Conservation (phyloP, 64 coral and sea anemone species). For the Catalaphyllia jardinei region DNA sequence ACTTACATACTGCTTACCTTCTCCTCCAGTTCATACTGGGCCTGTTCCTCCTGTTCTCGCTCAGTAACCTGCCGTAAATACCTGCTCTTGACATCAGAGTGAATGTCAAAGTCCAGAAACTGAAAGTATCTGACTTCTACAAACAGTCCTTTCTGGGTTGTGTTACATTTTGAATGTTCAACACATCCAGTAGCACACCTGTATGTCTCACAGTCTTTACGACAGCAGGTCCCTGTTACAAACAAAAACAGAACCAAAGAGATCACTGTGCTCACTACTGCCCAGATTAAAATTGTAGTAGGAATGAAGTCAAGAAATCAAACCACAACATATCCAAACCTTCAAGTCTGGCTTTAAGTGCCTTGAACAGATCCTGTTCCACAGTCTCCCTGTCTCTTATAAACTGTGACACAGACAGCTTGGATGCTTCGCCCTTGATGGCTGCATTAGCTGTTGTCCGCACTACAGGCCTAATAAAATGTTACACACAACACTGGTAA, state of each 20-base stretch:
- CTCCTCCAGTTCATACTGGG: conserved; percentile 59
- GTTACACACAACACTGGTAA: too few species aligned
- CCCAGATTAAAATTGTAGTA: too few species aligned
- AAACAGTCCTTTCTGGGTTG: conserved; percentile 70
- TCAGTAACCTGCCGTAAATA: conserved; percentile 84
- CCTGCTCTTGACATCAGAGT: conserved; percentile 67
- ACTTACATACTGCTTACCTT: conserved; percentile 49
- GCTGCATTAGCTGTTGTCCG: conserved; percentile 38
- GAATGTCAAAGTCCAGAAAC: conserved; percentile 64
- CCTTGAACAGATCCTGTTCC: conserved; percentile 13
- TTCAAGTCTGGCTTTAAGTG: conserved; percentile 21
- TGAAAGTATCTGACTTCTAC: conserved; percentile 86
- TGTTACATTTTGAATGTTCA: conserved; percentile 42
- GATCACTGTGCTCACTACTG: too few species aligned
- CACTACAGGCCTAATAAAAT: conserved; percentile 24
- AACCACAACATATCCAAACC: too few species aligned
- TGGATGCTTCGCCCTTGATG: conserved; percentile 1
- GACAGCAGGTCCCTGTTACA: too few species aligned
- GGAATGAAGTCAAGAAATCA: too few species aligned
- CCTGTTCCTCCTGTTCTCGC: conserved; percentile 76
- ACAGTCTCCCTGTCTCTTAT: conserved; percentile 12
- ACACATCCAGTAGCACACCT: conserved; percentile 13
- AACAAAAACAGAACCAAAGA: too few species aligned
- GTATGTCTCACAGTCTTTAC: too few species aligned
- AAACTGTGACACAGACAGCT: conserved; percentile 31